A percentile compares a stretch with the other conserved stretches of the same genome.
These are phyloP conservation scores for Centruroides sculpturatus DNA, from an alignment of 1,140 invertebrate species.

Conservation along the genomic window DNA sequence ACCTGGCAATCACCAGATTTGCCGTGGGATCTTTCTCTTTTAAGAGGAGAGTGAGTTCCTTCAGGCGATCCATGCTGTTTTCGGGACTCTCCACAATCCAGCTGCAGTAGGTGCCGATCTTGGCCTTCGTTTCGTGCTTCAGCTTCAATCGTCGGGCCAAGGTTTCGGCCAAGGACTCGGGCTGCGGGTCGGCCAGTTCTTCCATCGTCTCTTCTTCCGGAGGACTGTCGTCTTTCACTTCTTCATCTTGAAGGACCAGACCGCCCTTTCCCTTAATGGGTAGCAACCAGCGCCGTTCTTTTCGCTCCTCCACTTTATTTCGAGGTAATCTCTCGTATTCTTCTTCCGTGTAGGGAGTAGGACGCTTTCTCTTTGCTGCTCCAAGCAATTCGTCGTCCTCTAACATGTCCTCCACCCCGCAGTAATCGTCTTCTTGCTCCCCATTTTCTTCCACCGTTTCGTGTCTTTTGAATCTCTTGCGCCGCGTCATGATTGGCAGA, in stretches of 20 bases:
- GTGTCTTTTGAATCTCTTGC: no score
- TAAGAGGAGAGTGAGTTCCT: no score
- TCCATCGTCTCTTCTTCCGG: no score
- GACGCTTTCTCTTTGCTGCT: no score
- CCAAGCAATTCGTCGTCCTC: no score
- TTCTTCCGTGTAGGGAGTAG: no score
- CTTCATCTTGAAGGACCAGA: constrained; percentile 33
- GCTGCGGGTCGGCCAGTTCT: constrained; percentile 19
- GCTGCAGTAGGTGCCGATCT: constrained; percentile 4
- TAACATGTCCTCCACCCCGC: no score
- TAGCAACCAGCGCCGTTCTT: constrained; percentile 30
- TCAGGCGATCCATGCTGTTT: constrained; percentile 52
- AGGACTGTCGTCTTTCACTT: constrained; percentile 24
- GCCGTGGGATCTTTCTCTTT: constrained; percentile 55
- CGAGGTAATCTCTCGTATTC: no score
- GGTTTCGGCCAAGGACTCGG: neutral
- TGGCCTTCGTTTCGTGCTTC: constrained; percentile 1
- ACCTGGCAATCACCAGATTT: constrained; percentile 62
- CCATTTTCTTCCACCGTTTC: no score
- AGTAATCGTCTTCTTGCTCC: no score
- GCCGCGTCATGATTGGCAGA: no score
- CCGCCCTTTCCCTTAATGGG: constrained; percentile 48
- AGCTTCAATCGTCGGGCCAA: neutral
- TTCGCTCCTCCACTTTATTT: no score
- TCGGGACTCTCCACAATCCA: constrained; percentile 30